Percentiles rank a stretch among this genome's conserved stretches.
phyloP scores from a whole-genome alignment of 2,888 invertebrate genomes.

The Papilio protenor region DNA sequence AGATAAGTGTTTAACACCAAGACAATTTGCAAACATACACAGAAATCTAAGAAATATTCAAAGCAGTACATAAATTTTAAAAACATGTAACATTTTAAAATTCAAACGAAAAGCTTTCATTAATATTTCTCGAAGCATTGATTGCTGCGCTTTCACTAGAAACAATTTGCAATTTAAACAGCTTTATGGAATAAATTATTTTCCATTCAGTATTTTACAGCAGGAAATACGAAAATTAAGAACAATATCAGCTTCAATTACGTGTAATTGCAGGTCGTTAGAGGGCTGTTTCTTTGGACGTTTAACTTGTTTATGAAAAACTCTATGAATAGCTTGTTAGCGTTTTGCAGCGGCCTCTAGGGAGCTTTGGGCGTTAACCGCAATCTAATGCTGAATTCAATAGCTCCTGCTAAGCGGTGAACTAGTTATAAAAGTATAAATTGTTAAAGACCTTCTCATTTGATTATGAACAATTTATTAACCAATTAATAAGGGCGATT shows the following conservation, averaged over 20 bases:
- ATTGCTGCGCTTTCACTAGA: constrained; percentile 25
- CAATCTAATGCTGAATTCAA: constrained; percentile 50
- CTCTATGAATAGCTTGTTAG: constrained; percentile 78
- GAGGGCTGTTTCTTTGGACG: constrained; percentile 64
- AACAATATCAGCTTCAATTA: constrained; percentile 65
- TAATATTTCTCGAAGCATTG: constrained; percentile 20
- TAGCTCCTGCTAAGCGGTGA: constrained; percentile 51
- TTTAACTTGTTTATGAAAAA: constrained; percentile 71
- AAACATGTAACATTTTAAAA: constrained; percentile 11
- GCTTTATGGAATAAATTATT: constrained; percentile 48
- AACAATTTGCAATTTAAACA: constrained; percentile 48
- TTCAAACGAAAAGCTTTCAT: background rate
- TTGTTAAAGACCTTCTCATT: background rate
- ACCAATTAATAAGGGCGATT: too few species aligned
- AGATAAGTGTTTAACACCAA: background rate
- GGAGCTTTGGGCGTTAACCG: constrained; percentile 61
- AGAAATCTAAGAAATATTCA: background rate
- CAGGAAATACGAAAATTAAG: constrained; percentile 46
- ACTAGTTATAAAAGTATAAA: background rate
- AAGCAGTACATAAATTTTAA: background rate
- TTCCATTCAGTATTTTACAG: constrained; percentile 53
- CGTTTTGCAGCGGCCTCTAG: constrained; percentile 69
- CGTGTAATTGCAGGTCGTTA: constrained; percentile 71
- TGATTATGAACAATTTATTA: background rate
- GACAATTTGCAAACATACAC: background rate